Percentiles rank a stretch among this genome's conserved stretches.
Evolutionary conservation across 1,140 invertebrate genomes (phyloP).

Genomic region (Drosophila simulans): DNA sequence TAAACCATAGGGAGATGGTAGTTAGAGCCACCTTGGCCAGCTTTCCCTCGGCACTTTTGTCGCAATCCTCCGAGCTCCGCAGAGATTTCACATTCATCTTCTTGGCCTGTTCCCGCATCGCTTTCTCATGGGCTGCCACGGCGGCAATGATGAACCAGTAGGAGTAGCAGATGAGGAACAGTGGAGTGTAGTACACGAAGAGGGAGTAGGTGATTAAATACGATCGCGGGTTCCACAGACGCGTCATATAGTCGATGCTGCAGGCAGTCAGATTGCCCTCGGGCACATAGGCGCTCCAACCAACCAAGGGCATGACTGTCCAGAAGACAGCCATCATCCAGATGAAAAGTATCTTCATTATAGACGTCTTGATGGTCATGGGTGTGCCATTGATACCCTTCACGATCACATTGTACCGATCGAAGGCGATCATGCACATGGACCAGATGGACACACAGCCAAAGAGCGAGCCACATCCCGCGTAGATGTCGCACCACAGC

Average conservation of each 20-base stretch:
- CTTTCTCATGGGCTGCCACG: conserved; percentile 91
- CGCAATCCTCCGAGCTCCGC: conserved; percentile 88
- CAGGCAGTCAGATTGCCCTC: conserved; percentile 94
- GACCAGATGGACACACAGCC: conserved; percentile 94
- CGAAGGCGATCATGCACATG: conserved; percentile 93
- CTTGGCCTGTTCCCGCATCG: conserved; percentile 93
- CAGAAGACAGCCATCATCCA: conserved; percentile 89
- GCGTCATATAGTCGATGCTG: conserved; percentile 92
- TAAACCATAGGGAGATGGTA: conserved; percentile 93
- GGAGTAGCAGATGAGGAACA: conserved; percentile 90
- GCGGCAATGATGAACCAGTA: conserved; percentile 92
- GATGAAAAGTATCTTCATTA: conserved; percentile 89
- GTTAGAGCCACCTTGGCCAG: conserved; percentile 92
- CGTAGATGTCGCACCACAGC: conserved; percentile 93
- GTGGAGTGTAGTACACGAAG: conserved; percentile 90
- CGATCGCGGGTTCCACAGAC: conserved; percentile 87
- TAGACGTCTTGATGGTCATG: conserved; percentile 88
- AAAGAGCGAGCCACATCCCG: conserved; percentile 91
- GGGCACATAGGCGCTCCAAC: conserved; percentile 91
- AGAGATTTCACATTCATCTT: conserved; percentile 94
- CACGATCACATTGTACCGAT: conserved; percentile 95
- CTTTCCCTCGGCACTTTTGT: conserved; percentile 90
- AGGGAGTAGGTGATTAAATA: conserved; percentile 89
- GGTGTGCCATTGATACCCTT: conserved; percentile 89
- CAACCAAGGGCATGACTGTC: conserved; percentile 89